Base-by-base conservation (phyloP, 2,888 invertebrate genomes). In the Drosophila putrida region DNA sequence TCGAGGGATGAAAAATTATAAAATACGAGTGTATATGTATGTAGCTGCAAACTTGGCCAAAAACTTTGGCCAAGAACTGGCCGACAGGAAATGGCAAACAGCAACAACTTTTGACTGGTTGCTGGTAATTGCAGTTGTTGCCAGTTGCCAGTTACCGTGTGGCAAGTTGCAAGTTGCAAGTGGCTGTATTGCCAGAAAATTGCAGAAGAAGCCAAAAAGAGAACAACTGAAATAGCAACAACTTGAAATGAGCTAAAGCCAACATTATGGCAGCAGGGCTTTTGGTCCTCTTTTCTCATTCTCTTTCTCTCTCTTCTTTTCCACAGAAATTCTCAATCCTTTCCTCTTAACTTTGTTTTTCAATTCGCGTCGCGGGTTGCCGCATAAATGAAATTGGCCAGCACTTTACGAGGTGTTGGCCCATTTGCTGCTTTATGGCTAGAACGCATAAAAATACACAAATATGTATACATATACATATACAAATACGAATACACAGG, bases 371-470 rank as follows among this genome's bases (percentile, higher is more conserved):
- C 44, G 67, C 71, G 62, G 71, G 71, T 60, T 57, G 54, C 50
- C 63, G 31, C 65, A 71, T 63, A 71, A 77, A 77, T 75, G 63
- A 77, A 77, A 77, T 80, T 77, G 73, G 62, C 66, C 60, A 80
- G 61, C 67, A 47, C 51, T 77, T 80, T 71, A 76, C 80, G 77
- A 80, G 67, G 77, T 77, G 77, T 67, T 71, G 60, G 63, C 60
- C 61, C 62, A 63, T 74, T 75, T 35, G 31, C 44, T 54, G 61
- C 49, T 61, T 58, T 47, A 61, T 60, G 46, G 46, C 43, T 53
- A 51, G 35, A 50, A 35, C 25, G 27, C 43, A 43, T 27, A 2
- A 44, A 54, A 44, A 38, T 20, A 46, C 27, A 61, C 4, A 62
- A 10, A 20, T 1, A 38, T 6, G 10, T n/a, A 44, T 8, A 53